Conservation (phyloP, 2,113 vertebrate genomes). For the Lagopus leucura region DNA sequence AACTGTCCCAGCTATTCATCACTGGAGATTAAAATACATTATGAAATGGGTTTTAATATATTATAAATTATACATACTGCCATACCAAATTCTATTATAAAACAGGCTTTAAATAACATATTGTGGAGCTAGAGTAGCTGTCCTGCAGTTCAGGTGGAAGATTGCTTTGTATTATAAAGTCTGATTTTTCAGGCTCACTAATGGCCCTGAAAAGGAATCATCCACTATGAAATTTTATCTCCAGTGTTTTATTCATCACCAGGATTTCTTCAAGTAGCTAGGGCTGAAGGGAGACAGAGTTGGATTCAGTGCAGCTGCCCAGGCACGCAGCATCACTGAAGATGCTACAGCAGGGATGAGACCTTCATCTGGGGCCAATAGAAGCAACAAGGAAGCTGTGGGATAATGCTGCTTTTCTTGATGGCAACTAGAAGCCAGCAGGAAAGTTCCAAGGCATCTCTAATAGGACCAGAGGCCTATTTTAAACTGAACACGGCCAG, state of each 20-base stretch:
- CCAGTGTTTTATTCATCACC: background rate
- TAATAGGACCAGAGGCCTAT: background rate
- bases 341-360: background rate
- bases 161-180: slow-evolving; percentile 36
- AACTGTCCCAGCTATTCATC: slow-evolving; percentile 67
- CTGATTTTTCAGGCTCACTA: slow-evolving; percentile 23
- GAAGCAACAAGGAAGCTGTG: background rate
- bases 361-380: background rate
- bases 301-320: background rate
- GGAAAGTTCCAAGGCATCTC: background rate
- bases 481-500: background rate
- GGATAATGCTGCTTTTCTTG: background rate
- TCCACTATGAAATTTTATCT: slow-evolving; percentile 35
- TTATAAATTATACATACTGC: slow-evolving; percentile 62
- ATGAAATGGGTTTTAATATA: slow-evolving; percentile 61
- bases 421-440: background rate
- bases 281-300: background rate
- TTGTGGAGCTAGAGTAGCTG: slow-evolving; percentile 23
- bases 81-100: slow-evolving; percentile 67
- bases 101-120: slow-evolving; percentile 68
- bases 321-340: background rate
- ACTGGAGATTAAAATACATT: slow-evolving; percentile 68
- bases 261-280: fast-evolving
- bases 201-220: slow-evolving; percentile 2
- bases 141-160: slow-evolving; percentile 30